These are phyloP conservation scores for Ictidomys tridecemlineatus DNA, from an alignment of 2,113 vertebrate species.

Conservation along the genomic window DNA sequence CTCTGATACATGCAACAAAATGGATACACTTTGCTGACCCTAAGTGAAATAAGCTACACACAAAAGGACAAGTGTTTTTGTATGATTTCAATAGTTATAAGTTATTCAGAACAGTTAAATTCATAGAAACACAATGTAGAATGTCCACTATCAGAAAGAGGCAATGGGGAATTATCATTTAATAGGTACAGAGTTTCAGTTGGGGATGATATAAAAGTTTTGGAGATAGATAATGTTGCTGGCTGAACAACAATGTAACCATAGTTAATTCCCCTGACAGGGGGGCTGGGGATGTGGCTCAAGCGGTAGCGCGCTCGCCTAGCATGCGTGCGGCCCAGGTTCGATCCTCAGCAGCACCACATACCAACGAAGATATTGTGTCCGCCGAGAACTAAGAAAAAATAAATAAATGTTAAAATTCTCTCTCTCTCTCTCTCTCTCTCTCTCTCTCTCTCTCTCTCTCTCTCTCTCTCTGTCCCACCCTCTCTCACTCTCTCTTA, in stretches of 20 bases:
- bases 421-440: too few relatives aligned
- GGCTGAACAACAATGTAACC: background rate
- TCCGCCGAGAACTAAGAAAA: too few relatives aligned
- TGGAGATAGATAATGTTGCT: background rate
- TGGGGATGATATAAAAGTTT: background rate
- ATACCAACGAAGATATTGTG: too few relatives aligned
- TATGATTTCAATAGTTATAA: background rate
- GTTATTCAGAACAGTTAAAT: background rate
- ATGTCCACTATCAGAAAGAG: background rate
- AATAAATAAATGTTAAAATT: too few relatives aligned
- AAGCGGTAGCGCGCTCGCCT: too few relatives aligned
- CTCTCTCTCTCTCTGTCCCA: too few relatives aligned
- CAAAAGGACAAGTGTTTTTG: background rate
- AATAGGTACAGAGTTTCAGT: background rate
- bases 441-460: too few relatives aligned
- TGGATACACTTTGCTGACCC: background rate
- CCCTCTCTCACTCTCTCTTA: too few relatives aligned
- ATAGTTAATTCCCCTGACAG: background rate
- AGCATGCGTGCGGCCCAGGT: too few relatives aligned
- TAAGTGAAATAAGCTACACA: background rate
- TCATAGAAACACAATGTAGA: background rate
- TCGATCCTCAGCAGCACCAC: too few relatives aligned
- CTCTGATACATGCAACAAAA: background rate
- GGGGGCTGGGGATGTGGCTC: too few relatives aligned
- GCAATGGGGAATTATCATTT: background rate